Base-by-base conservation (phyloP, 2,113 vertebrate species). In the Columba livia region DNA sequence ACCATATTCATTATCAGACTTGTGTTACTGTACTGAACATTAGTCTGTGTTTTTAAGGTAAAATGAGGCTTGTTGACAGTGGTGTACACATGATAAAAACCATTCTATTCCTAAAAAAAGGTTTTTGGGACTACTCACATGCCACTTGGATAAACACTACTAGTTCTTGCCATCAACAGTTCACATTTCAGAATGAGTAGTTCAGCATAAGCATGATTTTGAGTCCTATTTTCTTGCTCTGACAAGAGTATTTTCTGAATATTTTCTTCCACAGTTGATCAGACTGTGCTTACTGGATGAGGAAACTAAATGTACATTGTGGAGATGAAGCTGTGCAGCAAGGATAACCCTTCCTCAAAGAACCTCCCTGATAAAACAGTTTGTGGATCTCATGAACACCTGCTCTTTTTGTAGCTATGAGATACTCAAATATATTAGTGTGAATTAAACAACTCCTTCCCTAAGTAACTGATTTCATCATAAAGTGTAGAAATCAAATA, bases 51-150 rank as follows among this genome's bases (percentile, higher is more conserved):
- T 42, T 72, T 15, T 56, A 7, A 77, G 15, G 11, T 50, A 29
- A 90, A 62, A 57, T 53, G 4, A 50, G 9, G 15, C 3, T 69
- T 51, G 2, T 32, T 2, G 2, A 12, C 23, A 20, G 17, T 32
- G 11, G 2, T 32, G 7, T 42, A 44, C 4, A 44, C 2, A 26
- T 4, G 2, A 5, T n/a, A 12, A 7, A 54, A 65, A 50, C 3
- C 3, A 9, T 28, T 61, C 21, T 54, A 12, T 67, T 75, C 23
- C 5, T 12, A 50, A 73, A 50, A 87, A 66, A 48, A 38, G 1
- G 8, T 18, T 42, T 64, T 61, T 84, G 36, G 71, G 6, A 31
- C 3, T 79, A 2, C 3, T 74, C 2, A 48, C 3, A 12, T 69
- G 6, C 2, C 3, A 7, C 5, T 73, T 91, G 20, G 18, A 71